A percentile compares a stretch with the other conserved stretches of the same genome.
Evolutionary conservation across 2,113 vertebrate species (phyloP).

Genomic region (human (Homo sapiens)): GRCh38 chr5:94615501-94616000

Average conservation of each 20-base stretch:
- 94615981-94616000: too few species aligned
- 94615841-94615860: too few species aligned
- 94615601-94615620: background rate
- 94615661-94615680: background rate
- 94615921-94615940: too few species aligned
- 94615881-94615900: too few species aligned
- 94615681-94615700: background rate
- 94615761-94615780: constrained; percentile 15
- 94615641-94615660: background rate
- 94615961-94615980: too few species aligned
- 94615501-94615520: background rate
- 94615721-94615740: background rate
- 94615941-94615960: too few species aligned
- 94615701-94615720: background rate
- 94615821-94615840: background rate
- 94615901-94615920: too few species aligned
- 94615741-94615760: background rate
- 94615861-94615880: too few species aligned
- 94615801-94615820: background rate
- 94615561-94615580: background rate
- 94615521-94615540: background rate
- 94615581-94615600: background rate
- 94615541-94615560: background rate
- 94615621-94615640: background rate
- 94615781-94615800: background rate